Percentiles rank a stretch among this genome's conserved stretches.
These are phyloP conservation scores for Orthochromis malagaraziensis DNA, from an alignment of 2,113 vertebrate genomes.

Conservation along the genomic window DNA sequence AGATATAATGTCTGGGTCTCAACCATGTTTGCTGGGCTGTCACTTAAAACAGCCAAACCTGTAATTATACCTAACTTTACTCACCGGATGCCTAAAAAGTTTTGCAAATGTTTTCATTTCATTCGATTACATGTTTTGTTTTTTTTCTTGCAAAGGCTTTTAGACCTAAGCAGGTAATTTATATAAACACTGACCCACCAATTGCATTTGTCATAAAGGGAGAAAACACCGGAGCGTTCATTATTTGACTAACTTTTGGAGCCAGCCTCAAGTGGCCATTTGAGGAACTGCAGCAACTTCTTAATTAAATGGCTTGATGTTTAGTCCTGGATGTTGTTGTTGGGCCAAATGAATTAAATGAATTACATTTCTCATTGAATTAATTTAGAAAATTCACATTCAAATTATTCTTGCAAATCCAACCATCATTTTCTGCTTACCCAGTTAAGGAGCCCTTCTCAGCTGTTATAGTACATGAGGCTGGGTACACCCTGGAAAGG, in stretches of 20 bases:
- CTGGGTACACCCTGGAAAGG: neutral
- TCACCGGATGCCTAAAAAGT: rapidly evolving
- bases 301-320: neutral
- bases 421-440: neutral
- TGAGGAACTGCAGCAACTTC: neutral
- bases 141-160: neutral
- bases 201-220: neutral
- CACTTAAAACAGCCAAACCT: neutral
- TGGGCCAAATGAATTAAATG: rapidly evolving
- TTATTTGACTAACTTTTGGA: neutral
- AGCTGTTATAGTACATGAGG: neutral
- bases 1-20: neutral
- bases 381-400: neutral
- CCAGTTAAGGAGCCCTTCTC: rapidly evolving
- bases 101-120: neutral
- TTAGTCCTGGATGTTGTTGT: neutral
- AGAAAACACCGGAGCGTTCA: rapidly evolving
- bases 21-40: neutral
- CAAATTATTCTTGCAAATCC: neutral
- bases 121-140: neutral
- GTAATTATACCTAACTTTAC: neutral
- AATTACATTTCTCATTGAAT: neutral
- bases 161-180: neutral
- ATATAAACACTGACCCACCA: neutral
- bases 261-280: neutral